Evolutionary conservation across 2,888 invertebrate genomes (phyloP), one percentile per base, ranked within the genome.

Genomic region (Aelia acuminata): DNA sequence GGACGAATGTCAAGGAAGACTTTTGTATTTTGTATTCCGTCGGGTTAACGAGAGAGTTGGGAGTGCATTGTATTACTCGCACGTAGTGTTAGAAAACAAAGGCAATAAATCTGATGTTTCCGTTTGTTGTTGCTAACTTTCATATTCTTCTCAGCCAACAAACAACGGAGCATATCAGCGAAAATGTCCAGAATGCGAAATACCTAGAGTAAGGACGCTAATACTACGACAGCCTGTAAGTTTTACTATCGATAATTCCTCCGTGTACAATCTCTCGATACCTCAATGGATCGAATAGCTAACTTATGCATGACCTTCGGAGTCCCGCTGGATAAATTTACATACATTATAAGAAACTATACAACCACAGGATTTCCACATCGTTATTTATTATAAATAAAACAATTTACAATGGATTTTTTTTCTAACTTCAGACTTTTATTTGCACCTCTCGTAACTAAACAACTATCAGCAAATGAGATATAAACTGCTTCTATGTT

Each of bases 71-170:
- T 70, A 70, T 15, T 35, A 70, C 7, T 31, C 63, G 31, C 63
- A 70, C 63, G 63, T 70, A 70, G 26, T 5, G 13, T 0, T 0
- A 20, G 63, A 35, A 70, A 13, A 20, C 35, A 70, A 70, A 35
- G 63, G 5, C 35, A 70, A 70, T 70, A 70, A 70, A 70, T 70
- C 63, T 5, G 63, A 31, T 35, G 31, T 70, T 70, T 70, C 63
- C 63, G 63, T 18, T 8, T 20, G 35, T 70, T 70, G 7, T 7
- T 18, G 63, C 31, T 35, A 20, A 35, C 20, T 35, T 70, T 18
- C 5, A 7, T 35, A 35, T 70, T 18, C 63, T 8, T 10, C 35
- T 18, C 18, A 5, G 20, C 35, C 18, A 35, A 35, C 7, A n/a
- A 70, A 70, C 18, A 70, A 35, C 63, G 18, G 7, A n/a, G n/a